A percentile compares a stretch with the other conserved stretches of the same genome.
These are phyloP conservation scores for Astyanax mexicanus DNA, from an alignment of 2,797 vertebrate genomes.

Conservation along the genomic window DNA sequence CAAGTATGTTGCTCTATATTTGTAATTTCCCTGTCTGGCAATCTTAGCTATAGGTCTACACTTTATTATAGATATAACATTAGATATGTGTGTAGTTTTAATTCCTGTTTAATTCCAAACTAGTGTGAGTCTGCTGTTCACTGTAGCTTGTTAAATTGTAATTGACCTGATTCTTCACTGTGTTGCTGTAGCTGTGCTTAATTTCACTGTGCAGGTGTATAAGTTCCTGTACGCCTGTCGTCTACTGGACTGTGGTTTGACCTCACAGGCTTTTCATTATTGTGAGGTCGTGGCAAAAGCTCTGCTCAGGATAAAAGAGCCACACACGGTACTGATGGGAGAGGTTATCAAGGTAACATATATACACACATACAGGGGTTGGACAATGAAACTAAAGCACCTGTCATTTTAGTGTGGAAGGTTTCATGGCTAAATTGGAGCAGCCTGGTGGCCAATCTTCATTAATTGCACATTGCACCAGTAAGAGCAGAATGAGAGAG, in stretches of 20 bases:
- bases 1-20: conserved; percentile 76
- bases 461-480: no score
- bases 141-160: background rate
- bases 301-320: conserved; percentile 72
- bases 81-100: no score
- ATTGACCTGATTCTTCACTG: background rate
- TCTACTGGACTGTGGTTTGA: conserved; percentile 86
- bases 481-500: no score
- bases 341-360: conserved; percentile 85
- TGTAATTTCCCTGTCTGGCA: background rate
- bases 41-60: background rate
- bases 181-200: background rate
- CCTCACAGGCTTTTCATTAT: conserved; percentile 89
- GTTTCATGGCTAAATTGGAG: no score
- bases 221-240: conserved; percentile 91
- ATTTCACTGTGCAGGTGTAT: conserved; percentile 79
- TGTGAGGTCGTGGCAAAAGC: conserved; percentile 82
- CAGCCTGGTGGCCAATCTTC: no score
- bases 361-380: background rate
- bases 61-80: background rate
- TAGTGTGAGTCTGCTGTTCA: background rate
- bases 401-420: no score
- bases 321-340: conserved; percentile 72
- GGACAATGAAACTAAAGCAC: no score
- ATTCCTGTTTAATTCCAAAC: no score